phyloP scores from a whole-genome alignment of 2,113 vertebrate genomes.

The Lethenteron reissneri region DNA sequence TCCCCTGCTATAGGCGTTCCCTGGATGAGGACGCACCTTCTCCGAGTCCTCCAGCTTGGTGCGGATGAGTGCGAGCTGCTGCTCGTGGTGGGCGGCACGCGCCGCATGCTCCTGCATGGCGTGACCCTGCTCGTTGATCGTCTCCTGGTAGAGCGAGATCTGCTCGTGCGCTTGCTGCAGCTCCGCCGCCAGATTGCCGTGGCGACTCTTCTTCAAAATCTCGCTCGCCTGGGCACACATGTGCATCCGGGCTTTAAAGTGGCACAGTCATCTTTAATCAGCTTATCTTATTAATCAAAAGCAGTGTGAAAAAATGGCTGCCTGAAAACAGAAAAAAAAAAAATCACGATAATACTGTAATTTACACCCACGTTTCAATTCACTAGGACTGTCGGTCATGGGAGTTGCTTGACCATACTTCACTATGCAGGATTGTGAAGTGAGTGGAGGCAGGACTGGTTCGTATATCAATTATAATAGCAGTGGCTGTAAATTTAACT shows the following conservation, averaged over 20 bases:
- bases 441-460: too few species aligned
- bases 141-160: slow-evolving; percentile 48
- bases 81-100: too few species aligned
- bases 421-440: too few species aligned
- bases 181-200: slow-evolving; percentile 63
- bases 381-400: background rate
- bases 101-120: slow-evolving; percentile 17
- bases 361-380: background rate
- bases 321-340: background rate
- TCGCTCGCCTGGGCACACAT: slow-evolving; percentile 48
- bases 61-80: too few species aligned
- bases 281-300: slow-evolving; percentile 25
- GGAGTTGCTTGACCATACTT: too few species aligned
- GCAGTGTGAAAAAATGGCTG: slow-evolving; percentile 13
- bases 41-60: too few species aligned
- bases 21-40: too few species aligned
- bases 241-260: background rate
- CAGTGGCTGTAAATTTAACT: too few species aligned
- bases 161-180: slow-evolving; percentile 66
- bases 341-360: background rate
- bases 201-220: slow-evolving; percentile 58
- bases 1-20: too few species aligned
- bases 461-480: too few species aligned
- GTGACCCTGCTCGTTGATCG: slow-evolving; percentile 40
- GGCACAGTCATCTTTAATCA: background rate